Evolutionary conservation across 2,888 invertebrate genomes (phyloP), one percentile per base, ranked within the genome.

Genomic region (Lamproptera curius): DNA sequence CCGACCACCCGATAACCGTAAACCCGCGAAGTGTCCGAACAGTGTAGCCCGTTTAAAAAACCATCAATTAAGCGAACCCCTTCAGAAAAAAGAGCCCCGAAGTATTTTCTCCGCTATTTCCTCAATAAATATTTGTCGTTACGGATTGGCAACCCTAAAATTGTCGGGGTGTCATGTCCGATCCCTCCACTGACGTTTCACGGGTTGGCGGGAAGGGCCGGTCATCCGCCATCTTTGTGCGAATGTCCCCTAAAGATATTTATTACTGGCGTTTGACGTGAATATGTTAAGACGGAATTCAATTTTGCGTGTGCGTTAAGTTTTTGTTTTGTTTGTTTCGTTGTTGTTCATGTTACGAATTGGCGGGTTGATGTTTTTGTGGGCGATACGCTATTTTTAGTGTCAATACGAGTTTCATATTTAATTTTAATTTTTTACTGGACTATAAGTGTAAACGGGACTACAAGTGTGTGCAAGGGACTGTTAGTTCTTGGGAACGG

Each of bases 141-240:
- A 31, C 34, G 46, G 64, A 57, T 63, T 69, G 76, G 63, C 67
- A 83, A 59, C 84, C 84, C 84, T 78, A 65, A 58, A 63, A 65
- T 68, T 61, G 67, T 62, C 60, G 58, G 63, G 60, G 59, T 70
- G 76, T 73, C 75, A 73, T 76, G 83, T 81, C 84, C 81, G 67
- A 76, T 78, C 82, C 83, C 83, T 81, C 77, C 76, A 83, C 84
- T 83, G 79, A 73, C 70, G 62, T 46, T 67, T 71, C 74, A 73
- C 74, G 75, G 60, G 46, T 51, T 43, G 47, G 35, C 51, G 54
- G 51, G 47, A 20, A 58, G 70, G 70, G 73, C 62, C 71, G 82
- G 80, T 81, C 83, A 82, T 73, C 57, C 69, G 62, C 63, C 68
- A 69, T 68, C 61, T 74, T 72, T 58, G 55, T 56, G 39, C 40